Evolutionary conservation across 2,113 vertebrate species (phyloP), one percentile per base, ranked within the genome.

Genomic region (Haemorhous mexicanus): DNA sequence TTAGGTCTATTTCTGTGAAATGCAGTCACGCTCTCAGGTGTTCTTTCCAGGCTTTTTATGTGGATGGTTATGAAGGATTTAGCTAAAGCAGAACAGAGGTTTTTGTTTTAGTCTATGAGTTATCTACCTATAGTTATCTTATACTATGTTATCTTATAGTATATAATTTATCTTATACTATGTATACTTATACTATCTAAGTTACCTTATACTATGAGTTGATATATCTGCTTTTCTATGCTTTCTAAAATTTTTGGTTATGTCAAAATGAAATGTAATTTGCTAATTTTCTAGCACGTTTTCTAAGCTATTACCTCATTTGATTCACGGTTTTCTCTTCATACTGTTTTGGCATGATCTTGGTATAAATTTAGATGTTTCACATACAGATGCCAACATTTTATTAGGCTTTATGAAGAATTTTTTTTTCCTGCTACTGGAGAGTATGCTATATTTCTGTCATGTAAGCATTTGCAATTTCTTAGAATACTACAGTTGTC

Each of bases 401-500:
- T 86, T 59, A 79, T 84, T 87, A 93, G 58, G 19, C 32, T 94
- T 93, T 82, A 70, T 93, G 74, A 91, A 70, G 39, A 49, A n/a
- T n/a, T 52, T 61, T 76, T 55, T 73, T 94, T 87, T 87, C 22
- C 43, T 95, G 6, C 46, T 88, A 5, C 75, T 76, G 58, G 9
- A 39, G n/a, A 85, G 9, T 66, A 49, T 66, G 49, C 75, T 79
- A 11, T 90, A 66, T 86, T 92, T 94, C 85, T 90, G 63, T 69
- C 83, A 66, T 63, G 61, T 50, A 81, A 91, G 15, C 39, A 33
- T 89, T 90, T 91, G 43, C 53, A n/a, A 21, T 79, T 37, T 53
- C 46, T 87, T 91, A 61, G 78, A 79, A 50, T 84, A 53, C 15
- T 89, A 58, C 24, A n/a, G 35, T 72, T 93, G 61, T 82, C 58